Evolutionary conservation across 2,113 vertebrate species (phyloP).

Genomic region (Channa argus): DNA sequence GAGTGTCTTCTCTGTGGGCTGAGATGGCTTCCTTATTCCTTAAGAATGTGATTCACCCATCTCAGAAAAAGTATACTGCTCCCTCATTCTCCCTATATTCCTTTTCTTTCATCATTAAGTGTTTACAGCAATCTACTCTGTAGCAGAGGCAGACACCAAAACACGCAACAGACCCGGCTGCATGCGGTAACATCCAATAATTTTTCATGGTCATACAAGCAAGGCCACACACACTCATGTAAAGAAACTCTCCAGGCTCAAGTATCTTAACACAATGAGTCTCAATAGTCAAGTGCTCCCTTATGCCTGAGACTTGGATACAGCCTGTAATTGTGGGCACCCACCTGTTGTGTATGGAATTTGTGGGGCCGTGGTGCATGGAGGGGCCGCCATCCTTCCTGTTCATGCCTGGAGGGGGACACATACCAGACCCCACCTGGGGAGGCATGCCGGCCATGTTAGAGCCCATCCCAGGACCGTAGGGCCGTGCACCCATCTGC

Average conservation of each 20-base stretch:
- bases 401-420: slow-evolving; percentile 95
- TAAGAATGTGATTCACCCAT: slow-evolving; percentile 42
- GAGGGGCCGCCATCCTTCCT: slow-evolving; percentile 88
- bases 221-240: slow-evolving; percentile 7
- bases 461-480: slow-evolving; percentile 88
- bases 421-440: slow-evolving; percentile 95
- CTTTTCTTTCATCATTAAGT: slow-evolving; percentile 33
- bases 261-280: not conserved
- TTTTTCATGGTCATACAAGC: slow-evolving; percentile 40
- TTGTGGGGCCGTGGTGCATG: slow-evolving; percentile 90
- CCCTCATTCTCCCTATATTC: slow-evolving; percentile 26
- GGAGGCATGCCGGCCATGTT: slow-evolving; percentile 92
- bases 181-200: slow-evolving; percentile 45
- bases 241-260: not conserved
- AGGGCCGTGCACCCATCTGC: slow-evolving; percentile 92
- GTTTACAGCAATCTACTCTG: slow-evolving; percentile 52
- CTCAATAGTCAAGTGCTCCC: slow-evolving; percentile 14
- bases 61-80: slow-evolving; percentile 37
- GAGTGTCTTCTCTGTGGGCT: slow-evolving; percentile 34
- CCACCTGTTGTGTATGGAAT: slow-evolving; percentile 97
- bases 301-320: not conserved
- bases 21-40: slow-evolving; percentile 34
- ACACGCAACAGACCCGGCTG: slow-evolving; percentile 38
- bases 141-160: slow-evolving; percentile 38
- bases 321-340: not conserved